A percentile compares a stretch with the other conserved stretches of the same genome.
Evolutionary conservation across 2,797 vertebrate species (phyloP).

Genomic region (Alcedo quadribrachys): DNA sequence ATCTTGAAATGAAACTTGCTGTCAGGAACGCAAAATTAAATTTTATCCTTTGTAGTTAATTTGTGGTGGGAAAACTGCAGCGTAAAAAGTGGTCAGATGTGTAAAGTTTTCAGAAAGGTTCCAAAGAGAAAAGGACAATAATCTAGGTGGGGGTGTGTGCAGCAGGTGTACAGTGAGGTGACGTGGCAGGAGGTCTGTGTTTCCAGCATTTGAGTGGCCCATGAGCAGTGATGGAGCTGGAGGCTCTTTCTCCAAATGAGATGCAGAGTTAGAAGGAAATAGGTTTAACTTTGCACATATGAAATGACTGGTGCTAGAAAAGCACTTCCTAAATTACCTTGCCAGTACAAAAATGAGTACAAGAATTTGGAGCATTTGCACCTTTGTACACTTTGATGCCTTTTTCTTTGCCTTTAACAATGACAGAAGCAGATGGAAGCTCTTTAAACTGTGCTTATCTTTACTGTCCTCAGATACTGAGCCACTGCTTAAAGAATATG

Average conservation of each 20-base stretch:
- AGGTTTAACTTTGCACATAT: not conserved
- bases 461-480: not conserved
- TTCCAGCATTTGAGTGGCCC: not conserved
- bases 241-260: not conserved
- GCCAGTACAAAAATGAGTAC: not conserved
- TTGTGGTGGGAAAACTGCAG: not conserved
- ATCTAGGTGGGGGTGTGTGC: not conserved
- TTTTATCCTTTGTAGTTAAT: not conserved
- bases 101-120: not conserved
- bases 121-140: not conserved
- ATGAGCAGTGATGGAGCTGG: not conserved
- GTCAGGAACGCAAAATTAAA: not conserved
- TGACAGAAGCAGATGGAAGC: not conserved
- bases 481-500: not conserved
- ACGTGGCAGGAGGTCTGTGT: fast-evolving
- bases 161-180: not conserved
- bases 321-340: not conserved
- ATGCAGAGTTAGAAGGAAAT: not conserved
- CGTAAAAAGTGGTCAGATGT: not conserved
- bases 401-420: not conserved
- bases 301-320: not conserved
- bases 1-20: not conserved
- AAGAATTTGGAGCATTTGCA: not conserved
- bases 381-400: not conserved
- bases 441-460: not conserved